These are phyloP conservation scores for Lasioglossum vierecki DNA, from an alignment of 2,888 invertebrate genomes.

Conservation along the genomic window DNA sequence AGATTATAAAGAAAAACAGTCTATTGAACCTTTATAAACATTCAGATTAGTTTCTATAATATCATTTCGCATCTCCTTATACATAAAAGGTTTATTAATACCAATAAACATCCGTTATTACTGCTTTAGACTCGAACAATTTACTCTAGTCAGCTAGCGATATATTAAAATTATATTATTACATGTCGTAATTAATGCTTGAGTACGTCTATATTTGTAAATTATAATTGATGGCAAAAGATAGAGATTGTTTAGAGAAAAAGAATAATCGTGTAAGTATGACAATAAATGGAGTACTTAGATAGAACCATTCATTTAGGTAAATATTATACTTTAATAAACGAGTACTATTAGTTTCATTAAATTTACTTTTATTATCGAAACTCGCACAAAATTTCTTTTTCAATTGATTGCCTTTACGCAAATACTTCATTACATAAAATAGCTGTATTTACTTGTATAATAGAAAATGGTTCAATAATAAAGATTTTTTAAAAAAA, in stretches of 20 bases:
- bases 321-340: slow-evolving; percentile 23
- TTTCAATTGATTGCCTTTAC: not conserved
- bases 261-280: slow-evolving; percentile 45
- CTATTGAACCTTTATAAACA: slow-evolving; percentile 22
- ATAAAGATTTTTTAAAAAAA: slow-evolving; percentile 12
- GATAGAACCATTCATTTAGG: slow-evolving; percentile 16
- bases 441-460: slow-evolving; percentile 11
- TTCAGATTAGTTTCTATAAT: slow-evolving; percentile 28
- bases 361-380: slow-evolving; percentile 19
- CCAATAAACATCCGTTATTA: slow-evolving; percentile 8
- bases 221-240: slow-evolving; percentile 26
- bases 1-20: slow-evolving; percentile 24
- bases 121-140: slow-evolving; percentile 19
- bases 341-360: slow-evolving; percentile 14
- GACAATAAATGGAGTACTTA: slow-evolving; percentile 61
- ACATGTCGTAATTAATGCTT: slow-evolving; percentile 34
- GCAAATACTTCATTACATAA: not conserved
- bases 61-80: slow-evolving; percentile 23
- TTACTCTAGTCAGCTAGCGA: slow-evolving; percentile 57
- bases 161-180: slow-evolving; percentile 44
- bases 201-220: slow-evolving; percentile 31
- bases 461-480: not conserved
- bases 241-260: slow-evolving; percentile 24
- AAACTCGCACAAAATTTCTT: slow-evolving; percentile 14
- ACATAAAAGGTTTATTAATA: slow-evolving; percentile 11